Percentiles rank a stretch among this genome's conserved stretches.
Evolutionary conservation across 2,797 vertebrate genomes (phyloP).

Genomic region (Hirundo rustica): DNA sequence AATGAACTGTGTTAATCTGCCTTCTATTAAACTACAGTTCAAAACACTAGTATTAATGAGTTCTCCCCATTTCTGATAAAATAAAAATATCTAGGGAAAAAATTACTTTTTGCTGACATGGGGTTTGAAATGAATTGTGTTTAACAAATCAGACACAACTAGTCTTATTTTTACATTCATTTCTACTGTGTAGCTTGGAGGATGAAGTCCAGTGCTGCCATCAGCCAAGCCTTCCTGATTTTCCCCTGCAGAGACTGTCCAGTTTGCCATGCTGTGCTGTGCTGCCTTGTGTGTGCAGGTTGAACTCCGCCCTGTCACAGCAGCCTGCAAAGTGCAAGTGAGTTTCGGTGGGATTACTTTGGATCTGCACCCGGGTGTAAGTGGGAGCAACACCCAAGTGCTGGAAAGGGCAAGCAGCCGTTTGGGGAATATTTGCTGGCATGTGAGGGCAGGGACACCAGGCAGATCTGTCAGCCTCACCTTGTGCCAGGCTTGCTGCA

Average conservation of each 20-base stretch:
- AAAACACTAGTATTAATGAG: slow-evolving; percentile 49
- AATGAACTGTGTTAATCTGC: slow-evolving; percentile 39
- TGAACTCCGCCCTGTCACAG: not conserved
- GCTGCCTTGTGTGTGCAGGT: not conserved
- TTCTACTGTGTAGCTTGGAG: not conserved
- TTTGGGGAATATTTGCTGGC: not conserved
- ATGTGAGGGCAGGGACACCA: not conserved
- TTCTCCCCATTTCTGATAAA: slow-evolving; percentile 13
- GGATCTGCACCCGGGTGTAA: not conserved
- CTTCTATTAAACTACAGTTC: slow-evolving; percentile 29
- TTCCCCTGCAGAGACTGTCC: fast-evolving
- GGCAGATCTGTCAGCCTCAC: not conserved
- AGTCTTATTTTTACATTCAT: not conserved
- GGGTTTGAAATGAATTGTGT: not conserved
- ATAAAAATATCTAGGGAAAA: slow-evolving; percentile 34
- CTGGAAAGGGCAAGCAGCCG: fast-evolving
- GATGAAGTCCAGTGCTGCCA: not conserved
- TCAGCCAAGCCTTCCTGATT: not conserved
- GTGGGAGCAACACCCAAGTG: fast-evolving
- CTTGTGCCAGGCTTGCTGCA: not conserved
- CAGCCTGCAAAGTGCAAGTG: not conserved
- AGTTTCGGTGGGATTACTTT: not conserved
- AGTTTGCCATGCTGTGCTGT: not conserved
- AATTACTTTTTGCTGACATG: not conserved
- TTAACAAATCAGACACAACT: slow-evolving; percentile 16